Evolutionary conservation across 2,113 vertebrate species (phyloP), one percentile per base, ranked within the genome.

Genomic region (Mixornis gularis): DNA sequence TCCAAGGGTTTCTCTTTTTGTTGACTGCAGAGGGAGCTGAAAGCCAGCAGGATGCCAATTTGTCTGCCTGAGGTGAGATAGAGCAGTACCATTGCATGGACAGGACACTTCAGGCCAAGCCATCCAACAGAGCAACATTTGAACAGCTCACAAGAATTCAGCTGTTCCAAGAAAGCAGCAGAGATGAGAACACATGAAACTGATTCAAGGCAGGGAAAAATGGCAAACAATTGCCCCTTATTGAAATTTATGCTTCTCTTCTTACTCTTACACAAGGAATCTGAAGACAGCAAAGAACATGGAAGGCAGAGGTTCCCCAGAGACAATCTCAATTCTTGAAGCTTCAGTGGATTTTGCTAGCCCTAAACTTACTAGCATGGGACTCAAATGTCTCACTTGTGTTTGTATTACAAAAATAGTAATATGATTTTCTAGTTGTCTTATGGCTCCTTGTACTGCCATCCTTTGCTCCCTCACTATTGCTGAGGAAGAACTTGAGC

Each of bases 21-120:
- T 72, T 89, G 92, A 94, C 94, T 95, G 94, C 77, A 96, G 94
- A 95, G 95, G 93, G 93, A 96, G 94, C 95, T 94, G 95, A 91
- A 95, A 87, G 90, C 79, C 69, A 96, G 81, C 66, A 92, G 79
- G 79, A 94, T 96, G 55, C 51, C 84, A 29, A 62, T 51, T 81
- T 58, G 46, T 44, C 53, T n/a, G 32, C 46, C 79, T 55, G 74
- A 91, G 87, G 41, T 87, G 66, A 77, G 74, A 44, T 3, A 29
- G 46, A 72, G 17, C 77, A 89, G 65, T 41, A 65, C 58, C 58
- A 38, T 40, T 19, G 36, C 69, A 40, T 44, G 62, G 56, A 20
- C 77, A 71, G 4, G 62, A 91, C 70, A 13, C 55, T 85, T 62
- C 63, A 58, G 34, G 30, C 24, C 64, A 59, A 79, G 48, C 16